These are phyloP conservation scores for Neodontobutis hainanensis DNA, from an alignment of 2,113 vertebrate species.

Conservation along the genomic window DNA sequence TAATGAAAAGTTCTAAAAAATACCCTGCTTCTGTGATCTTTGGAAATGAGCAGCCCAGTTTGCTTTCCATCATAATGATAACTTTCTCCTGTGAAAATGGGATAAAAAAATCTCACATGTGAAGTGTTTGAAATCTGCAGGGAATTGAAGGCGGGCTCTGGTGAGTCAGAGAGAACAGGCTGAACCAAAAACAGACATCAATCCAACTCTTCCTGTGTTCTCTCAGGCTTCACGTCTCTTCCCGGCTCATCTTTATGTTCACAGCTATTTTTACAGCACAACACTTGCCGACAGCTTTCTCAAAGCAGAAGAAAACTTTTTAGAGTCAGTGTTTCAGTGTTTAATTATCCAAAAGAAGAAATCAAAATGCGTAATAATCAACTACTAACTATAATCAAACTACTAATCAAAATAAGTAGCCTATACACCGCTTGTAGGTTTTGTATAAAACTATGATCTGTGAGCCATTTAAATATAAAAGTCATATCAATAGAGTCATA, in stretches of 20 bases:
- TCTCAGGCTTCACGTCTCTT: constrained; percentile 45
- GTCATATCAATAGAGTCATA: too few species aligned
- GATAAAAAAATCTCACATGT: constrained; percentile 30
- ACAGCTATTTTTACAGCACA: constrained; percentile 59
- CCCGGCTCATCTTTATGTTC: constrained; percentile 50
- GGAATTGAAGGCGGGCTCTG: constrained; percentile 30
- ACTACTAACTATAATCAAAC: too few species aligned
- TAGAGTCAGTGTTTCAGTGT: neutral
- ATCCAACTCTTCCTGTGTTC: constrained; percentile 41
- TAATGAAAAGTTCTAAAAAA: neutral
- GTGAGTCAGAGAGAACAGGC: constrained; percentile 42
- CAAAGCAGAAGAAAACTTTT: constrained; percentile 28
- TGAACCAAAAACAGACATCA: constrained; percentile 55
- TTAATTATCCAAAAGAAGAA: constrained; percentile 33
- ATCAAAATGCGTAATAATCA: too few species aligned
- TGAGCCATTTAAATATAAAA: too few species aligned
- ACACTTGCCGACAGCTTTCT: constrained; percentile 9
- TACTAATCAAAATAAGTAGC: too few species aligned
- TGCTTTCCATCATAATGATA: constrained; percentile 23
- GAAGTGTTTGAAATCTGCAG: constrained; percentile 24
- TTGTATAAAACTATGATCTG: too few species aligned
- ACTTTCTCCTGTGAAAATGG: constrained; percentile 19
- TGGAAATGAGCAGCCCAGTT: constrained; percentile 13
- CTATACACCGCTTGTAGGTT: too few species aligned
- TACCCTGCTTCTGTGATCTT: neutral